Evolutionary conservation across 2,888 invertebrate genomes (phyloP).

Genomic region (Leucania comma): DNA sequence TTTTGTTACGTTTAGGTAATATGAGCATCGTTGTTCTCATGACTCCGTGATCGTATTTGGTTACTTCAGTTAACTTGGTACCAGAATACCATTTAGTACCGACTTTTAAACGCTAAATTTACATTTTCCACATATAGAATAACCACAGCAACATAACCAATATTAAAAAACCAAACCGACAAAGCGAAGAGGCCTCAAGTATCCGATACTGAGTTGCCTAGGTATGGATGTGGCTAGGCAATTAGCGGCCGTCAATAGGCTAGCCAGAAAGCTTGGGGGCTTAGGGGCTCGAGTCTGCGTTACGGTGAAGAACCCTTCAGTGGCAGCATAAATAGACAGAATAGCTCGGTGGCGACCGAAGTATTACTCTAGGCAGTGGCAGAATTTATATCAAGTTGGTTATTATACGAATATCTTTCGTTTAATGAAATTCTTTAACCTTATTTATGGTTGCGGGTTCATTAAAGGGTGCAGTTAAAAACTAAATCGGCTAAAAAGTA

Average conservation of each 20-base stretch:
- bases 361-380: not conserved
- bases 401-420: too few relatives aligned
- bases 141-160: not conserved
- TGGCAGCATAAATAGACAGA: conserved; percentile 1
- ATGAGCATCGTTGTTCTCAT: not conserved
- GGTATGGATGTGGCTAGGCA: conserved; percentile 53
- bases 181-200: conserved; percentile 26
- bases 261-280: not conserved
- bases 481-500: too few relatives aligned
- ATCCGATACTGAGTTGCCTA: conserved; percentile 16
- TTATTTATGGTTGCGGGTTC: too few relatives aligned
- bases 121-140: not conserved
- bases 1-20: not conserved
- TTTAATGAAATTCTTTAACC: too few relatives aligned
- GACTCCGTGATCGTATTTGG: not conserved
- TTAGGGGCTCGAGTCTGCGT: not conserved
- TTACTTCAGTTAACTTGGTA: not conserved
- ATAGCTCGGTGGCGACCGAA: conserved; percentile 1
- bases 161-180: conserved; percentile 26
- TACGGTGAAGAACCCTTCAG: conserved; percentile 23
- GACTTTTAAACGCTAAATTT: not conserved
- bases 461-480: too few relatives aligned
- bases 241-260: conserved; percentile 44
- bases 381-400: not conserved
- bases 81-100: not conserved